Evolutionary conservation across 2,888 invertebrate genomes (phyloP), one percentile per base, ranked within the genome.

Genomic region (Anarsia innoxiella): DNA sequence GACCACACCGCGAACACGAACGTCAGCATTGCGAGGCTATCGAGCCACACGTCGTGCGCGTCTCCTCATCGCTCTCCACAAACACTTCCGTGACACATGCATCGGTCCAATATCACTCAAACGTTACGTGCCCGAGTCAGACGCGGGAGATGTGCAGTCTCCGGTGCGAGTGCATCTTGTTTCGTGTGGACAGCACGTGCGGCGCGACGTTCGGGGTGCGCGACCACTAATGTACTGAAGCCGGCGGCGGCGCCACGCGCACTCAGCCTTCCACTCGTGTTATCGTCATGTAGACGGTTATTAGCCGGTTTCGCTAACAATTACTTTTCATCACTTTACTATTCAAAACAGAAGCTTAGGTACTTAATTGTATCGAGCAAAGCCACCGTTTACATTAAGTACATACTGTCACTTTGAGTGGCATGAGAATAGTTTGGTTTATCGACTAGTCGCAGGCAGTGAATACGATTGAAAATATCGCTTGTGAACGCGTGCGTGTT

Each of bases 1-100:
- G 88, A 86, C 89, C 88, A 89, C 76, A 88, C 74, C 72, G 88
- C 84, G 62, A 88, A 87, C 59, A 89, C 83, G 61, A 89, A 69
- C 62, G 88, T 88, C 74, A 89, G 76, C 89, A 89, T 89, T 44
- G 49, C 60, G 57, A 59, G 48, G 51, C 68, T 77, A 76, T 53
- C 76, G 69, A 51, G 64, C 66, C 63, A 64, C 67, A 48, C 72
- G 66, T 54, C 62, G 48, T 44, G 53, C 59, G 47, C 69, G 59
- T 54, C 73, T 56, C 61, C 69, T 58, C 50, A 65, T 65, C 67
- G 55, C 66, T 59, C 67, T 52, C 64, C 70, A 55, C 56, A 51
- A 48, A 56, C 62, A 63, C 65, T 56, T 55, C 41, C 56, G 55
- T 50, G 53, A 48, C 49, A 48, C 57, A 67, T 62, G 61, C 78